Percentiles rank a stretch among this genome's conserved stretches.
These are phyloP conservation scores for Anodontia alba DNA, from an alignment of 2,888 invertebrate genomes.

Conservation along the genomic window DNA sequence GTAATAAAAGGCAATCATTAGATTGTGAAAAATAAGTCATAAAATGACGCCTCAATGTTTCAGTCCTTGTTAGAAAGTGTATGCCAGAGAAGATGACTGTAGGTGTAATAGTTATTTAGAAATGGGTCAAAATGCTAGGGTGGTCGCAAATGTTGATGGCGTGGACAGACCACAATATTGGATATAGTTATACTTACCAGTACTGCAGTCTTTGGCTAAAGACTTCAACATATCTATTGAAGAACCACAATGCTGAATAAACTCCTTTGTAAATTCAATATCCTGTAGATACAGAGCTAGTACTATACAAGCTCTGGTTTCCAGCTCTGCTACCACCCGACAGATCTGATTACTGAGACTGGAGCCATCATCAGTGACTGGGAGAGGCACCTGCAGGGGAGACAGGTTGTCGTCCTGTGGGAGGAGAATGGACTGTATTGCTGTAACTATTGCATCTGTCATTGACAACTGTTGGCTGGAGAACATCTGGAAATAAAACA, in stretches of 20 bases:
- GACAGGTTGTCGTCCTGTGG: slow-evolving; percentile 72
- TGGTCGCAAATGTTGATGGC: too few species aligned
- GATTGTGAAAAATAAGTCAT: too few species aligned
- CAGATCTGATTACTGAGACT: slow-evolving; percentile 82
- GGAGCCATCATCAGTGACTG: slow-evolving; percentile 80
- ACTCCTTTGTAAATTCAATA: slow-evolving; percentile 80
- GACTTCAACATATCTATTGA: slow-evolving; percentile 83
- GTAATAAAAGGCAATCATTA: too few species aligned
- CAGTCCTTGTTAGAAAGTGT: too few species aligned
- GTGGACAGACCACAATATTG: too few species aligned
- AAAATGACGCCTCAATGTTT: too few species aligned
- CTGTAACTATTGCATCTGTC: slow-evolving; percentile 80
- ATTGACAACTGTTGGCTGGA: slow-evolving; percentile 76
- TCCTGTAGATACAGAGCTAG: slow-evolving; percentile 81
- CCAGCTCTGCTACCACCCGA: slow-evolving; percentile 84
- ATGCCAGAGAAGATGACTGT: too few species aligned
- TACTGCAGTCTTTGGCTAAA: slow-evolving; percentile 82
- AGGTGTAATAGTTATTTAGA: too few species aligned
- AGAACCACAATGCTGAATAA: slow-evolving; percentile 81
- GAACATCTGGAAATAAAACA: slow-evolving; percentile 69
- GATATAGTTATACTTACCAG: too few species aligned
- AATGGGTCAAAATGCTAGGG: too few species aligned
- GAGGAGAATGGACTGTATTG: slow-evolving; percentile 77
- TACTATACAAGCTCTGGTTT: slow-evolving; percentile 83
- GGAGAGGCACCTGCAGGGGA: slow-evolving; percentile 78